Evolutionary conservation across 2,797 vertebrate species (phyloP).

Genomic region (Parotocinclus haroldoi): DNA sequence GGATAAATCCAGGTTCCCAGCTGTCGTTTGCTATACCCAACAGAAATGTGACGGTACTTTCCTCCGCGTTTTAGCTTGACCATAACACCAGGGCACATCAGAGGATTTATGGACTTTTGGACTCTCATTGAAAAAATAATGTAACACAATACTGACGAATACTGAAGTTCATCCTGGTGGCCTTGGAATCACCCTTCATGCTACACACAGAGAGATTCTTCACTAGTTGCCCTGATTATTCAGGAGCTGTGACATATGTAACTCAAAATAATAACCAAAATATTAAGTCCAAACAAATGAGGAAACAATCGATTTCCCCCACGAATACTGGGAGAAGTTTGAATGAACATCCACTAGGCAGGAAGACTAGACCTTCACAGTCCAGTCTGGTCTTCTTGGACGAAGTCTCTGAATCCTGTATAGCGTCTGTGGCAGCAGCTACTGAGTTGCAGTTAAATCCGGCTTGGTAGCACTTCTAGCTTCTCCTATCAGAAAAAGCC

Average conservation of each 20-base stretch:
- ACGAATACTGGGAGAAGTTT: conserved; percentile 20
- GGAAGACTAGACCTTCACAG: conserved; percentile 27
- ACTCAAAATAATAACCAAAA: conserved; percentile 41
- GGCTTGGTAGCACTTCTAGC: background rate
- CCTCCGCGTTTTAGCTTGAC: conserved; percentile 6
- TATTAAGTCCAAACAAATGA: too few species aligned
- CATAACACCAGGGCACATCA: conserved; percentile 23
- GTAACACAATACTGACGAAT: conserved; percentile 35
- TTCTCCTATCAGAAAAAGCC: conserved; percentile 24
- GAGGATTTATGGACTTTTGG: conserved; percentile 32
- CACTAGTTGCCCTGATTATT: conserved; percentile 14
- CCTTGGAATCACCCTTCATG: conserved; percentile 51
- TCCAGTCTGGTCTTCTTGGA: conserved; percentile 26
- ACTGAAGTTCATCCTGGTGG: conserved; percentile 31
- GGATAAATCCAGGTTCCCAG: background rate
- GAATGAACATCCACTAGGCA: conserved; percentile 21
- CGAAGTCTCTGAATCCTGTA: conserved; percentile 23
- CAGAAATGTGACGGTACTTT: background rate
- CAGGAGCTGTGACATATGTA: conserved; percentile 13
- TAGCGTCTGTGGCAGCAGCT: conserved; percentile 7
- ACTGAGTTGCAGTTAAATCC: conserved; percentile 30
- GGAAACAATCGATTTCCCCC: conserved; percentile 27
- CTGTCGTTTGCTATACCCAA: conserved; percentile 1
- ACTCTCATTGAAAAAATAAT: conserved; percentile 23
- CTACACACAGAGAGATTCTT: conserved; percentile 47